Evolutionary conservation across 1,140 invertebrate genomes (phyloP).

Genomic region (Lordiphosa mommai): DNA sequence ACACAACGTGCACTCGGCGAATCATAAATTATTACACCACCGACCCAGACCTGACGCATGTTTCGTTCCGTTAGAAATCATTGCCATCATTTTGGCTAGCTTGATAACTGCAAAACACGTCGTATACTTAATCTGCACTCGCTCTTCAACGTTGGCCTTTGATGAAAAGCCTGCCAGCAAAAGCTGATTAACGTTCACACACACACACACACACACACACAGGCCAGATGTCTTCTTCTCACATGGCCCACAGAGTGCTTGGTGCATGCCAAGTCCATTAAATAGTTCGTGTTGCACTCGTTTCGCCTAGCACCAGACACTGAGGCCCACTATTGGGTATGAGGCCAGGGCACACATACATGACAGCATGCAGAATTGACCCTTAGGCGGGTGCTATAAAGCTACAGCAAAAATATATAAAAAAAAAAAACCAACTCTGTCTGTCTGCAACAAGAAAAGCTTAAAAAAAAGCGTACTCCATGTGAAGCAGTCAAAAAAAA

Average conservation of each 20-base stretch:
- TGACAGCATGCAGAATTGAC: slow-evolving; percentile 56
- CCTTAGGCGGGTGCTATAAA: slow-evolving; percentile 47
- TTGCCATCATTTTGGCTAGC: slow-evolving; percentile 41
- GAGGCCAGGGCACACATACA: slow-evolving; percentile 54
- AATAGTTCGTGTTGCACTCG: slow-evolving; percentile 75
- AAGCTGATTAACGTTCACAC: slow-evolving; percentile 66
- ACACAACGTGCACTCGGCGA: slow-evolving; percentile 64
- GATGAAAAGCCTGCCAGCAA: slow-evolving; percentile 69
- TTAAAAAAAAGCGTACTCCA: no score
- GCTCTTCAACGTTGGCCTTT: slow-evolving; percentile 28
- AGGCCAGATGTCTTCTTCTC: slow-evolving; percentile 66
- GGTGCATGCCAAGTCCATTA: slow-evolving; percentile 68
- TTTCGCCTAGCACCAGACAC: slow-evolving; percentile 35
- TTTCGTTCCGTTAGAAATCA: slow-evolving; percentile 53
- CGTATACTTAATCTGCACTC: slow-evolving; percentile 65
- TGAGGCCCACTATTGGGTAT: background rate
- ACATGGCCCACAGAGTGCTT: slow-evolving; percentile 41
- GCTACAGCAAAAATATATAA: slow-evolving; percentile 25
- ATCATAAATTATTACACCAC: slow-evolving; percentile 60
- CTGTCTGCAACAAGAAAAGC: background rate
- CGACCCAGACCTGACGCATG: slow-evolving; percentile 41
- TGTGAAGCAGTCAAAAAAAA: no score
- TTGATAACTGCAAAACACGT: slow-evolving; percentile 66
- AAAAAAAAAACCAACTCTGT: background rate
- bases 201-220: slow-evolving; percentile 19